Evolutionary conservation across 2,797 vertebrate species (phyloP).

Genomic region (Xenopus petersii): DNA sequence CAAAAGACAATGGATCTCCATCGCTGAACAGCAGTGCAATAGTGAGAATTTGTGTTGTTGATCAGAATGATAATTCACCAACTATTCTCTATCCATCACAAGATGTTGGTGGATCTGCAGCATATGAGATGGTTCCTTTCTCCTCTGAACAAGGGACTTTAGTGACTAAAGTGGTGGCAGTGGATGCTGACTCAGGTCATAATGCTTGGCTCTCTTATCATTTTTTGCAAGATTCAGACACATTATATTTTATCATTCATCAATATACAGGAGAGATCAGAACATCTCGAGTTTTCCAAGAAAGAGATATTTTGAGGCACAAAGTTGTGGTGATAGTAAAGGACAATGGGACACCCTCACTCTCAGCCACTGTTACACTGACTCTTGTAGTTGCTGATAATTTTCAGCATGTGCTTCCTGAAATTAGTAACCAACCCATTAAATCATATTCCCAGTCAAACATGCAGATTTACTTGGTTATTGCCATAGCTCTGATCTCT

Average conservation of each 20-base stretch:
- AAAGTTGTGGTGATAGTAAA: neutral
- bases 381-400: conserved; percentile 1
- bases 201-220: no score
- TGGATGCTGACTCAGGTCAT: no score
- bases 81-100: conserved; percentile 48
- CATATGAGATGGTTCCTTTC: conserved; percentile 31
- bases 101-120: conserved; percentile 3
- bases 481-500: conserved; percentile 22
- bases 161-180: conserved; percentile 4
- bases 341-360: neutral
- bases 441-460: neutral
- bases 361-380: conserved; percentile 3
- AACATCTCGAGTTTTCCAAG: conserved; percentile 67
- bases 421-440: conserved; percentile 3
- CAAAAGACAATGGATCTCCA: conserved; percentile 64
- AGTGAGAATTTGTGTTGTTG: conserved; percentile 53
- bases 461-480: conserved; percentile 10
- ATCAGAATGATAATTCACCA: conserved; percentile 54
- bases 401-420: neutral
- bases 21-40: conserved; percentile 54
- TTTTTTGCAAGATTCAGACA: conserved; percentile 64
- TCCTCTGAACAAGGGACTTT: conserved; percentile 44
- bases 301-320: conserved; percentile 61
- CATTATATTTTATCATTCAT: conserved; percentile 72
- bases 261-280: conserved; percentile 74